Evolutionary conservation across 2,888 invertebrate species (phyloP).

Genomic region (Coelinius sp.): DNA sequence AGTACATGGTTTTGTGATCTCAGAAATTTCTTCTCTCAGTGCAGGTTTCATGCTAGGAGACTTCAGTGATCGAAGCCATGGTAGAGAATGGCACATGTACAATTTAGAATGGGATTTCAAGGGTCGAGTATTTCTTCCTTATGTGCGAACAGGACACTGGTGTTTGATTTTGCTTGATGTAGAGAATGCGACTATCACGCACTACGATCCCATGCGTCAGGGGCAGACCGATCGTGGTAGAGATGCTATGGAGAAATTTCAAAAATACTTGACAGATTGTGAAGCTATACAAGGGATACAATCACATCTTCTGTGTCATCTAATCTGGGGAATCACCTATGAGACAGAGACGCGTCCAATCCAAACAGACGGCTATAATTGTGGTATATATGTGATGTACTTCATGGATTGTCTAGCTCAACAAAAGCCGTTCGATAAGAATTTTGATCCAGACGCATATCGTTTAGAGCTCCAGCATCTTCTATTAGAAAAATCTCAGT

Average conservation of each 20-base stretch:
- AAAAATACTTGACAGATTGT: too few species aligned
- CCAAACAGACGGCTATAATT: conserved; percentile 9
- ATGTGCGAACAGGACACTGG: neutral
- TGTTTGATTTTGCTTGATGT: conserved; percentile 2
- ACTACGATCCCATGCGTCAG: neutral
- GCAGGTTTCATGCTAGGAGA: neutral
- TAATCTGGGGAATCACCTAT: conserved; percentile 6
- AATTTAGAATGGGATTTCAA: neutral
- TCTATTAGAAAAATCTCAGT: neutral
- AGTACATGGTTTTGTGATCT: too few species aligned
- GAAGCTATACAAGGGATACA: too few species aligned
- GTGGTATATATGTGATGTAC: neutral
- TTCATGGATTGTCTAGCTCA: conserved; percentile 8
- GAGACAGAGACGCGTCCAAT: conserved; percentile 21
- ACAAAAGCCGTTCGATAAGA: neutral
- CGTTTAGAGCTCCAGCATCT: neutral
- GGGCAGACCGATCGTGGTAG: neutral
- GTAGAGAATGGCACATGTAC: neutral
- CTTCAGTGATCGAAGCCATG: neutral
- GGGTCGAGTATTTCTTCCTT: neutral
- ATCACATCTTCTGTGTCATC: conserved; percentile 14
- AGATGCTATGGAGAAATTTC: neutral
- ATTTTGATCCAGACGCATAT: neutral
- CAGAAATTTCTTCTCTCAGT: too few species aligned
- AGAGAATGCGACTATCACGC: neutral